Conservation (phyloP, 2,113 vertebrate species). For the Galeopterus variegatus region DNA sequence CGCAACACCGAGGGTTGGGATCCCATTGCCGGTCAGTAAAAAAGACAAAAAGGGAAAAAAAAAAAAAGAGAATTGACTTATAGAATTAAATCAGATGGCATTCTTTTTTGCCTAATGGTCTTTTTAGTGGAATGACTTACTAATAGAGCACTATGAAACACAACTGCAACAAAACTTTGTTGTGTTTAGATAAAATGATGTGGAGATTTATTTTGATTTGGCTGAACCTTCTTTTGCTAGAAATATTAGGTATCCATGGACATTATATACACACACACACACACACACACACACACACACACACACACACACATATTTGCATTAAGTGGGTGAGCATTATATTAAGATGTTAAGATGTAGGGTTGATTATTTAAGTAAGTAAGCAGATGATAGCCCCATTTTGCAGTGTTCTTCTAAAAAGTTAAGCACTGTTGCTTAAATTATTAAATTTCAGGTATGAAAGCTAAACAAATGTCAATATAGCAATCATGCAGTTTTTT, state of each 20-base stretch:
- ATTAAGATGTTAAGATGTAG: neutral
- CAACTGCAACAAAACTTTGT: neutral
- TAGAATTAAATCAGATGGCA: slow-evolving; percentile 41
- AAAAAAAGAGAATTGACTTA: slow-evolving; percentile 55
- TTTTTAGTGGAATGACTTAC: slow-evolving; percentile 22
- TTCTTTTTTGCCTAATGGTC: slow-evolving; percentile 51
- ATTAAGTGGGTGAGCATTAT: neutral
- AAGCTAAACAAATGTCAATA: neutral
- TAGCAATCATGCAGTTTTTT: neutral
- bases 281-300: too few species aligned
- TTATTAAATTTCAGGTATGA: neutral
- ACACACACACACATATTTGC: too few species aligned
- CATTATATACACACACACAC: too few species aligned
- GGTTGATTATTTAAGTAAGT: neutral
- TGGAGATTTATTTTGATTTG: neutral
- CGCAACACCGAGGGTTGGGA: too few species aligned
- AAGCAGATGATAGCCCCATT: neutral
- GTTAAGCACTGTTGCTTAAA: neutral
- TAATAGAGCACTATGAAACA: neutral
- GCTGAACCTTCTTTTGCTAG: neutral
- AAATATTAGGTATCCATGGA: neutral
- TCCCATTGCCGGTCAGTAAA: too few species aligned
- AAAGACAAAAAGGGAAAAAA: too few species aligned
- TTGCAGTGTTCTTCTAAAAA: neutral
- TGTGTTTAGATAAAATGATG: neutral